Evolutionary conservation across 2,797 vertebrate genomes (phyloP).

Genomic region (Mus spretus): DNA sequence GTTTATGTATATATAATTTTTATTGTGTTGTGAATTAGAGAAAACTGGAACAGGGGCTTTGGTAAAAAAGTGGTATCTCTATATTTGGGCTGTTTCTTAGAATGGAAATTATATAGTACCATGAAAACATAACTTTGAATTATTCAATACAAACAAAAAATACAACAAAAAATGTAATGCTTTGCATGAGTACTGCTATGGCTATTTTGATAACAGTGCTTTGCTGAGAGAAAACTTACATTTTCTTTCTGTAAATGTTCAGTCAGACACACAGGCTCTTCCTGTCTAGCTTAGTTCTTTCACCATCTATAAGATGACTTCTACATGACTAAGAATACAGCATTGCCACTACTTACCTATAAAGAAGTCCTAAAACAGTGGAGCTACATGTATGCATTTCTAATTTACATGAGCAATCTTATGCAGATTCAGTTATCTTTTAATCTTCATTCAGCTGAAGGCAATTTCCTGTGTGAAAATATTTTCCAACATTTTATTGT

Average conservation of each 20-base stretch:
- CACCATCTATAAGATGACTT: not conserved
- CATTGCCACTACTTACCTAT: not conserved
- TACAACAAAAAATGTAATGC: too few species aligned
- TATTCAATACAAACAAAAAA: too few species aligned
- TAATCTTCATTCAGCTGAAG: not conserved
- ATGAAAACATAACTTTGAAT: not conserved
- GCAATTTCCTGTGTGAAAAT: not conserved
- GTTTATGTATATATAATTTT: not conserved
- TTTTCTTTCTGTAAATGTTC: not conserved
- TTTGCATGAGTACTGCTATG: too few species aligned
- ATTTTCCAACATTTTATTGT: not conserved
- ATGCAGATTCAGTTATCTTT: slow-evolving; percentile 32
- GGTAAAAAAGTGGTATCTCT: not conserved
- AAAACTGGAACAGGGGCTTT: not conserved
- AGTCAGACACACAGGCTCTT: not conserved
- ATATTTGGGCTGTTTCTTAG: not conserved
- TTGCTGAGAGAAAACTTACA: not conserved
- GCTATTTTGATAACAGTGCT: not conserved
- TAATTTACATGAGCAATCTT: slow-evolving; percentile 25
- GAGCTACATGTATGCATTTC: not conserved
- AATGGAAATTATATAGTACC: not conserved
- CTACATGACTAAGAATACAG: not conserved
- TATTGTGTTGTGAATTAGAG: not conserved
- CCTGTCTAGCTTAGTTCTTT: not conserved
- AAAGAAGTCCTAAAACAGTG: not conserved